Evolutionary conservation across 2,113 vertebrate genomes (phyloP), one percentile per base, ranked within the genome.

Genomic region (Cariama cristata): DNA sequence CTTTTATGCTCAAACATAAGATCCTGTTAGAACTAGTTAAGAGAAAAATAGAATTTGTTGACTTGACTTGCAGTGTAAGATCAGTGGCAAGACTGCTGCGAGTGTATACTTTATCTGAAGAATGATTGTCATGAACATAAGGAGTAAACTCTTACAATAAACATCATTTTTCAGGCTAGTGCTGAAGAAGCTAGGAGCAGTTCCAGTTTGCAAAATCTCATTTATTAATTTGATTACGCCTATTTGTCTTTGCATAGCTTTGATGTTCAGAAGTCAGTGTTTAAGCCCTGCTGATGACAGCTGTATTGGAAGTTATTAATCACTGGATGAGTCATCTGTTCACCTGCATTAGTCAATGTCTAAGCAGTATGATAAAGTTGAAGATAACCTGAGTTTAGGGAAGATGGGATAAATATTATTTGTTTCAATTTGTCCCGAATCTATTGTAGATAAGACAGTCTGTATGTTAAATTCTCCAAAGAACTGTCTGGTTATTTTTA

Each of bases 301-400:
- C 45, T 76, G 20, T 50, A 19, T 8, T 79, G 59, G n/a, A 73
- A 84, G 49, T 74, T 72, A 81, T 63, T 97, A 96, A 94, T 93
- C 87, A 82, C 69, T 63, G 60, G 62, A 17, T 95, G 86, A 95
- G 35, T 97, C 91, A 93, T 56, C 64, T 69, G 3, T 50, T 77
- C 59, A 71, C n/a, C 60, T 90, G 60, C 52, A n/a, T 84, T 27
- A 82, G 69, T 64, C 35, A 56, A 58, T 42, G 47, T 38, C 56
- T 85, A 12, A 93, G 66, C 56, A 71, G 16, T 68, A 10, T 58
- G 47, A 87, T 85, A 63, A 90, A 88, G 76, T 16, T 81, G 28
- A 74, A 59, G 72, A 33, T 75, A 60, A 79, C 72, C 42, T 24
- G 45, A 69, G 30, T 74, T 86, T 69, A 59, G 42, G 83, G 8